Evolutionary conservation across 2,888 invertebrate genomes (phyloP).

Genomic region (Cephalotes varians): DNA sequence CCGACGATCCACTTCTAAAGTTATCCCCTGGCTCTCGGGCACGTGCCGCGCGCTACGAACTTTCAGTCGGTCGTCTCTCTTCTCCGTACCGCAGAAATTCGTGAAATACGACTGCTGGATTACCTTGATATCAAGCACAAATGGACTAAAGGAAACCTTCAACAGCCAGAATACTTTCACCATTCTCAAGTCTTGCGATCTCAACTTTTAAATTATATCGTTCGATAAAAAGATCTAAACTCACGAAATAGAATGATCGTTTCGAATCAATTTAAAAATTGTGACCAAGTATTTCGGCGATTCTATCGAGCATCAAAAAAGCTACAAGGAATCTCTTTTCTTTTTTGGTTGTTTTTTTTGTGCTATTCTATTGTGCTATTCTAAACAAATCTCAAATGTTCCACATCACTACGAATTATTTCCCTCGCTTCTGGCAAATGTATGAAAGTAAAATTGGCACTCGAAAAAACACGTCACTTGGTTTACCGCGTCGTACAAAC

Average conservation of each 20-base stretch:
- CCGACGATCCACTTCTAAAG: slow-evolving; percentile 84
- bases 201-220: slow-evolving; percentile 2
- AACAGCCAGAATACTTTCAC: slow-evolving; percentile 1
- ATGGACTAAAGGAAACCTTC: not conserved
- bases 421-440: not conserved
- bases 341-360: not conserved
- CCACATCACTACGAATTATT: not conserved
- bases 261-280: not conserved
- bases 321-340: not conserved
- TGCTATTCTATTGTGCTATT: not conserved
- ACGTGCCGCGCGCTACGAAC: slow-evolving; percentile 73
- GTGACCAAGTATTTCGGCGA: not conserved
- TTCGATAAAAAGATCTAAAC: not conserved
- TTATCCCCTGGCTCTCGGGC: slow-evolving; percentile 78
- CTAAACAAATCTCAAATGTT: not conserved
- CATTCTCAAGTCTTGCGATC: not conserved
- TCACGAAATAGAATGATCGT: not conserved
- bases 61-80: slow-evolving; percentile 47
- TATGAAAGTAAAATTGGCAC: slow-evolving; percentile 9
- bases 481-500: not conserved
- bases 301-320: not conserved
- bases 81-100: slow-evolving; percentile 60
- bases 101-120: slow-evolving; percentile 59
- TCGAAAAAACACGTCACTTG: not conserved
- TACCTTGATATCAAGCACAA: not conserved